Evolutionary conservation across 2,888 invertebrate genomes (phyloP), one percentile per base, ranked within the genome.

Genomic region (Ophion costatus): DNA sequence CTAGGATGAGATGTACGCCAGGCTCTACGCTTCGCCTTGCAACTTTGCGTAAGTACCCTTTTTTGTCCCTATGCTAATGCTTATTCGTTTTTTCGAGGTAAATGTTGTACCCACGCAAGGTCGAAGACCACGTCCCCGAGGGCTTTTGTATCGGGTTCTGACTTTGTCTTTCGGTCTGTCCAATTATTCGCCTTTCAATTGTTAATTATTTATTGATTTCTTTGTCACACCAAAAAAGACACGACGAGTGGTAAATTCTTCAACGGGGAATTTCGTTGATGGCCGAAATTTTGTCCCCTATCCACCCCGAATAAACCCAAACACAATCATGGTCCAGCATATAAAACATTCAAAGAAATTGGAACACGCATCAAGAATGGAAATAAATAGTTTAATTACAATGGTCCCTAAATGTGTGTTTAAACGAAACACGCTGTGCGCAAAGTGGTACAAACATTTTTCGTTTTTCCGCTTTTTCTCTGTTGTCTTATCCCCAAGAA

Each of bases 341-440:
- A 9, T 5, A 38, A 38, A 29, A 22, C 11, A 42, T 24, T 63
- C 56, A 24, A 61, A 20, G n/a, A 17, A 63, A 64, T 20, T 22
- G 42, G 59, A 6, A 63, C 42, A 67, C 42, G 22, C 38, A 66
- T 75, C 51, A 80, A 57, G 24, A 80, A 75, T 69, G 64, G 64
- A 75, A 83, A 80, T 79, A 75, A 83, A 80, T 79, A 33, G 57
- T 20, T 67, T 29, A 22, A 22, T 17, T 29, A 38, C 45, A 71
- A 71, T 6, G 33, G 24, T 70, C 59, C 76, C 59, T 51, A 76
- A 78, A 71, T 63, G 61, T 61, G 76, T 83, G 66, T 57, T n/a
- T 33, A 69, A 17, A 42, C 45, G 69, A 59, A 29, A 66, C 22
- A 45, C 29, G 42, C 77, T 20, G 11, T 69, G 69, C 29, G 29